Percentiles rank a stretch among this genome's conserved stretches.
phyloP scores from a whole-genome alignment of 2,113 vertebrate species.

The Equus quagga region DNA sequence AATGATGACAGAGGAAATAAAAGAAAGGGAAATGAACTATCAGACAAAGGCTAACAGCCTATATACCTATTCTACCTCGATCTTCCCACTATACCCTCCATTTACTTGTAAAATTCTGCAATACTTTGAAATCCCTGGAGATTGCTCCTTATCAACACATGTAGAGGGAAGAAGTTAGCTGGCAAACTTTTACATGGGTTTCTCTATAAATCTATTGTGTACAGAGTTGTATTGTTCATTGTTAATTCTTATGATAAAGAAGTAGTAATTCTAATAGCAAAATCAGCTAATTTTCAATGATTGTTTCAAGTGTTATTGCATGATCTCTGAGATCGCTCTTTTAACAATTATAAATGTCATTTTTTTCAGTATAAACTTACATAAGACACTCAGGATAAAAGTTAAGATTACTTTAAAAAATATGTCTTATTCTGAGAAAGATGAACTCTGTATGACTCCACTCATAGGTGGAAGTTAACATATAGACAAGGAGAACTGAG shows the following conservation, averaged over 20 bases:
- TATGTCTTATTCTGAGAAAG: not conserved
- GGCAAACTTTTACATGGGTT: not conserved
- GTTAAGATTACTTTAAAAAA: not conserved
- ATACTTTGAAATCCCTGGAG: not conserved
- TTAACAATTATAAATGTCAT: not conserved
- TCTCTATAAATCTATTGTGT: not conserved
- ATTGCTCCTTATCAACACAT: not conserved
- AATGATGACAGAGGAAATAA: constrained; percentile 73
- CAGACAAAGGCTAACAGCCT: not conserved
- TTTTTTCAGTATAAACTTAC: constrained; percentile 25
- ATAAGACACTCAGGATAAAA: not conserved
- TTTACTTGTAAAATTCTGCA: not conserved
- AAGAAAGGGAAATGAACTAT: constrained; percentile 64
- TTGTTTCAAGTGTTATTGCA: not conserved
- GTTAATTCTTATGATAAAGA: not conserved
- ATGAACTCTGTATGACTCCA: too few species aligned
- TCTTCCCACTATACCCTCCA: not conserved
- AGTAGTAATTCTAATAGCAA: constrained; percentile 11
- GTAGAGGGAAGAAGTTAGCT: not conserved
- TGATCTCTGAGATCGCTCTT: not conserved
- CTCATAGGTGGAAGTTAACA: too few species aligned
- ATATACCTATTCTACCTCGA: not conserved
- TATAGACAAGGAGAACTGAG: too few species aligned
- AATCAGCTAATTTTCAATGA: not conserved
- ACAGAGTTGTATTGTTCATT: not conserved